Evolutionary conservation across 2,888 invertebrate species (phyloP).

Genomic region (Pemphredon lugubris): DNA sequence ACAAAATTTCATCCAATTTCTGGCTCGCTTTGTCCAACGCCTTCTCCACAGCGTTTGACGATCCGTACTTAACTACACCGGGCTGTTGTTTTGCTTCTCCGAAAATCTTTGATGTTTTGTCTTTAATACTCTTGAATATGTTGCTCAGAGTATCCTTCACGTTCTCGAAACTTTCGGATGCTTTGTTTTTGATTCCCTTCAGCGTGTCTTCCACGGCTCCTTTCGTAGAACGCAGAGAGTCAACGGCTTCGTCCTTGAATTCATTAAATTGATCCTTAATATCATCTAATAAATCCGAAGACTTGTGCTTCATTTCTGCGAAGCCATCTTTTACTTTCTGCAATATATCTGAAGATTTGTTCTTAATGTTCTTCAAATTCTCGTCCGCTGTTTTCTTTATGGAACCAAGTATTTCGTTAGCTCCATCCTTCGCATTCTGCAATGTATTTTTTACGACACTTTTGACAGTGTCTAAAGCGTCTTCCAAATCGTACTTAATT

Average conservation of each 20-base stretch:
- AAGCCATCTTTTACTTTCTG: neutral
- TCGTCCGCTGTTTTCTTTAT: neutral
- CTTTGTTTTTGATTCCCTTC: too few relatives aligned
- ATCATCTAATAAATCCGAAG: neutral
- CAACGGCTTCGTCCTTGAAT: neutral
- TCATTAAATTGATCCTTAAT: too few relatives aligned
- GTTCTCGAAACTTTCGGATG: too few relatives aligned
- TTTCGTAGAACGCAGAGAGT: neutral
- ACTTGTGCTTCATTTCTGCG: neutral
- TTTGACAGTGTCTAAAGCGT: neutral
- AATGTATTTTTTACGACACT: neutral
- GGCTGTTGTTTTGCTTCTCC: neutral
- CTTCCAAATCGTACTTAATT: neutral
- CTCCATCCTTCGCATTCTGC: neutral
- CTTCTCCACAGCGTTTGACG: neutral
- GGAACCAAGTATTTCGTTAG: neutral
- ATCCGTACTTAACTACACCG: neutral
- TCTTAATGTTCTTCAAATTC: neutral
- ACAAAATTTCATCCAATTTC: neutral
- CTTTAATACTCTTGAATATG: neutral
- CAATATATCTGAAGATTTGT: neutral
- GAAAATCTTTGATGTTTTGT: neutral
- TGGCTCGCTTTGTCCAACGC: neutral
- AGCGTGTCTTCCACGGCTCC: too few relatives aligned
- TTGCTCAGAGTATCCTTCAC: neutral